Evolutionary conservation across 2,888 invertebrate genomes (phyloP), one percentile per base, ranked within the genome.

Genomic region (Nomada flava): DNA sequence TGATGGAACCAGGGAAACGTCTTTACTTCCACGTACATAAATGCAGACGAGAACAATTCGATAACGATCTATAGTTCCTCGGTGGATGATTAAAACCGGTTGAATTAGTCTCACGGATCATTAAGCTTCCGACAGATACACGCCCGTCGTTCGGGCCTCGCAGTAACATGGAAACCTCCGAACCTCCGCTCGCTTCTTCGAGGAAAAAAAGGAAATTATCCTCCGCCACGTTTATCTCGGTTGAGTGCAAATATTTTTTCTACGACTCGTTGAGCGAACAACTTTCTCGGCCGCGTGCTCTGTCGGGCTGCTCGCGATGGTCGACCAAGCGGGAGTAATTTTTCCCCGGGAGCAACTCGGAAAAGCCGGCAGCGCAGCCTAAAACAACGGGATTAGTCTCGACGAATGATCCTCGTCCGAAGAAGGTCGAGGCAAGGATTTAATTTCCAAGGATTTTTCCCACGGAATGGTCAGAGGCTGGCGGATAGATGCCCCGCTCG

Each of bases 391-490:
- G 89, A 91, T 91, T 91, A 91, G 89, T 79, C 65, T 63, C 11
- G 80, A 50, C 60, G 73, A 18, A 63, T 69, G 52, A 42, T 76
- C 75, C 73, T 63, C 73, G 67, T 64, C 68, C 52, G 69, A 18
- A 55, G 50, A n/a, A 64, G 62, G 76, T 29, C 64, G 63, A 42
- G 71, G 83, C 83, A 85, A 90, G 88, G 90, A 91, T 91, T 91
- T 88, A 89, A 92, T 91, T 92, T 90, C 86, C 84, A 53, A 80
- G 78, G 82, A 85, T 87, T 85, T 79, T 90, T 89, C 89, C 89
- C 89, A 91, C 89, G 89, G 63, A 88, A 63, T 70, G 79, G 70
- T 79, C 79, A 26, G 59, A 29, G 78, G 62, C 55, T 75, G 53
- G 81, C 60, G 62, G 79, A 78, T 76, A 75, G 79, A 78, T 76